Percentiles rank a stretch among this genome's conserved stretches.
Evolutionary conservation across 2,797 vertebrate species (phyloP).

Genomic region (Darevskia mixta): DNA sequence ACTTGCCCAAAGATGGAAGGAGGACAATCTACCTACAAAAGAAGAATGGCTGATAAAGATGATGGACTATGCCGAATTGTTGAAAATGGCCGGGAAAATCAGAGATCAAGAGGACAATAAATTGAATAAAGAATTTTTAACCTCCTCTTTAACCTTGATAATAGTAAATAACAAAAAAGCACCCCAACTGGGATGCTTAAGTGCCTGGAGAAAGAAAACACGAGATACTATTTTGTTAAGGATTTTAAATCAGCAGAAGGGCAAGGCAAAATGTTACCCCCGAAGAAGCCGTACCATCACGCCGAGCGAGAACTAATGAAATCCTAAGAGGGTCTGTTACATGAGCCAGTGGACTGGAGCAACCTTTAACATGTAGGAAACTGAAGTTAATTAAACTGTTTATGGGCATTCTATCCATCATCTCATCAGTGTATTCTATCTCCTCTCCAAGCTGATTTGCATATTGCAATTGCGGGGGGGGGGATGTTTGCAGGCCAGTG

Average conservation of each 20-base stretch:
- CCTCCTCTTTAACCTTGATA: conserved; percentile 37
- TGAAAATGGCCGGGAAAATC: no score
- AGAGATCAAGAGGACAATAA: no score
- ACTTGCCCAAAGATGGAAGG: no score
- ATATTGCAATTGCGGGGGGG: conserved; percentile 73
- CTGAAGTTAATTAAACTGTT: conserved; percentile 81
- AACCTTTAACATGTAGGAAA: conserved; percentile 79
- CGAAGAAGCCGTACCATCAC: conserved; percentile 44
- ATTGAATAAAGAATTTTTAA: no score
- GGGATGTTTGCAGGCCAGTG: conserved; percentile 64
- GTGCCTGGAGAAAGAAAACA: conserved; percentile 61
- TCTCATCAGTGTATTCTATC: conserved; percentile 48
- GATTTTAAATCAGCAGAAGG: conserved; percentile 43
- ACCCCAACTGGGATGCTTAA: conserved; percentile 53
- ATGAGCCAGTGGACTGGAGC: conserved; percentile 78
- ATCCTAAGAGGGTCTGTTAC: conserved; percentile 78
- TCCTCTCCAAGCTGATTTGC: conserved; percentile 72
- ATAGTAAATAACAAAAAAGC: conserved; percentile 52
- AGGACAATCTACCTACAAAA: no score
- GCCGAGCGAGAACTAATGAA: conserved; percentile 70
- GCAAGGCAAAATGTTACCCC: conserved; percentile 49
- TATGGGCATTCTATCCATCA: conserved; percentile 75
- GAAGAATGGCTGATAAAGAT: no score
- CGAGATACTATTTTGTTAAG: conserved; percentile 63
- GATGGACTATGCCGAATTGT: no score